Conservation (phyloP, 2,888 invertebrate species). For the Periphyllus acericola region DNA sequence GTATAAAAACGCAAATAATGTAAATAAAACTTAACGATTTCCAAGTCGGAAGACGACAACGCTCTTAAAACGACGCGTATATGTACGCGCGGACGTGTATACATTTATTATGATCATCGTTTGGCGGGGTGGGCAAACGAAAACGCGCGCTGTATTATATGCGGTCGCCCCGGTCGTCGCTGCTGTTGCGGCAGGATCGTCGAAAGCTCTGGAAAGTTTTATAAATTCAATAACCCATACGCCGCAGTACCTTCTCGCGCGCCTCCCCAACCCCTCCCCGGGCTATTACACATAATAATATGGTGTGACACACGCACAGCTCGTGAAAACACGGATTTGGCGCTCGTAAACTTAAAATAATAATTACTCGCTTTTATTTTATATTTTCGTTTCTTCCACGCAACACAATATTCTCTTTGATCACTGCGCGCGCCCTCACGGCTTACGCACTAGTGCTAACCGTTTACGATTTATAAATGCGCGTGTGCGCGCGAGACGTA, state of each 20-base stretch:
- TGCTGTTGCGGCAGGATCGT: neutral
- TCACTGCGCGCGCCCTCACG: too few relatives aligned
- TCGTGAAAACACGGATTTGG: too few relatives aligned
- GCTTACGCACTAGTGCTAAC: too few relatives aligned
- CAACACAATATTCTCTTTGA: too few relatives aligned
- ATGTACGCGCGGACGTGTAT: neutral
- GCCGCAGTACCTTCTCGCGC: neutral
- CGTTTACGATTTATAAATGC: too few relatives aligned
- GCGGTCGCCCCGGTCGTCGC: neutral
- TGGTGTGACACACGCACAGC: neutral
- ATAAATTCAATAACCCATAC: constrained; percentile 27
- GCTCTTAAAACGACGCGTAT: neutral
- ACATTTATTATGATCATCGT: neutral
- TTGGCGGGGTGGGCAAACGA: neutral
- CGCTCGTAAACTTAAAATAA: too few relatives aligned
- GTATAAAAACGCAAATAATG: neutral
- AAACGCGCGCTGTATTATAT: neutral
- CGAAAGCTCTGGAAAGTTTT: constrained; percentile 13
- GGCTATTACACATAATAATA: neutral
- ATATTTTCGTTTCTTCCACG: too few relatives aligned
- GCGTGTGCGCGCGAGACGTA: too few relatives aligned
- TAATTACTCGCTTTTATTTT: too few relatives aligned
- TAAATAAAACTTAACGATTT: constrained; percentile 39
- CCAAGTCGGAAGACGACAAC: neutral
- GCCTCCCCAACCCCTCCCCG: neutral